A percentile compares a stretch with the other conserved stretches of the same genome.
Conservation (phyloP, 2,888 invertebrate genomes). For the Microchrysa polita region DNA sequence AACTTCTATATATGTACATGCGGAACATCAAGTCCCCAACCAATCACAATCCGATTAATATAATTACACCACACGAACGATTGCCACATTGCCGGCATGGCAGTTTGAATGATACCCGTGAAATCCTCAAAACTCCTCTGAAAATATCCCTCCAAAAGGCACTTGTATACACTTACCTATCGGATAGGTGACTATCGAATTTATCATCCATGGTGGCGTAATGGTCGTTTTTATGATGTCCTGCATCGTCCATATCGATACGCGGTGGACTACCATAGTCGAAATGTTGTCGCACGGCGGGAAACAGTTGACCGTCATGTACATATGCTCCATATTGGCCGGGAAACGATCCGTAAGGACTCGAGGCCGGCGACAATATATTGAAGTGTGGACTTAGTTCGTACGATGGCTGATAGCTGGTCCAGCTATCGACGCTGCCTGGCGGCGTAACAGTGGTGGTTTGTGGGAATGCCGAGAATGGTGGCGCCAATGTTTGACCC, state of each 20-base stretch:
- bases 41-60: too few relatives aligned
- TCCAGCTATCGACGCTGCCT: conserved; percentile 81
- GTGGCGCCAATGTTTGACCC: conserved; percentile 66
- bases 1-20: too few relatives aligned
- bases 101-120: too few relatives aligned
- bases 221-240: conserved; percentile 67
- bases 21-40: too few relatives aligned
- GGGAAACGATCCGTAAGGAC: conserved; percentile 73
- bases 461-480: conserved; percentile 72
- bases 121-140: too few relatives aligned
- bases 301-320: conserved; percentile 80
- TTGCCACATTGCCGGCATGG: too few relatives aligned
- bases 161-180: conserved; percentile 54
- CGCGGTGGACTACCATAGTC: conserved; percentile 64
- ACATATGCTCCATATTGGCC: conserved; percentile 73
- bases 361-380: conserved; percentile 75
- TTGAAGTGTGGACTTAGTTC: conserved; percentile 80
- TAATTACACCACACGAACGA: too few relatives aligned
- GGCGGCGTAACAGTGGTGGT: conserved; percentile 69
- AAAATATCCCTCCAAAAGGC: background rate
- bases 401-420: conserved; percentile 77
- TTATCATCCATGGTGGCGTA: conserved; percentile 66
- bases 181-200: conserved; percentile 59
- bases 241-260: conserved; percentile 59
- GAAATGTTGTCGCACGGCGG: conserved; percentile 69